These are phyloP conservation scores for Morphnarchus princeps DNA, from an alignment of 2,113 vertebrate genomes.

Conservation along the genomic window DNA sequence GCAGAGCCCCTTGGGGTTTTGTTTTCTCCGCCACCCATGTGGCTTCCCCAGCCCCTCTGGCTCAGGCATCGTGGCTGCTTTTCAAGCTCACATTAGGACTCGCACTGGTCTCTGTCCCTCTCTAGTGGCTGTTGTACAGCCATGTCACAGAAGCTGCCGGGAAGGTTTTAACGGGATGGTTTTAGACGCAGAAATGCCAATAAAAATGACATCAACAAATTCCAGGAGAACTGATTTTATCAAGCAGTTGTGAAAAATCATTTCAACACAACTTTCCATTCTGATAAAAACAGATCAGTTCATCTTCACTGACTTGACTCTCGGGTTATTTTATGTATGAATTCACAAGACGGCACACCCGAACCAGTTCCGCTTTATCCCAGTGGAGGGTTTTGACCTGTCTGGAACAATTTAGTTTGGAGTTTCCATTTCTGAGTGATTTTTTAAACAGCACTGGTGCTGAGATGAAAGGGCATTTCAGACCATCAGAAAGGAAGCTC, in stretches of 20 bases:
- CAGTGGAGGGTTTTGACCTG: neutral
- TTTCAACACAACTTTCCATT: neutral
- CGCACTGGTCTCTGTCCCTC: neutral
- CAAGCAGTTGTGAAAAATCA: neutral
- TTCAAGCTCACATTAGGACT: accelerated
- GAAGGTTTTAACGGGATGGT: accelerated
- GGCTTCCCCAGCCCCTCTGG: neutral
- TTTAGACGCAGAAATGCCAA: neutral
- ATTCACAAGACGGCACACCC: neutral
- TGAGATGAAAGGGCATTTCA: neutral
- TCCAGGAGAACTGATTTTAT: neutral
- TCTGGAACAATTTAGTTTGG: neutral
- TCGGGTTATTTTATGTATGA: neutral
- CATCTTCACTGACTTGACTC: accelerated
- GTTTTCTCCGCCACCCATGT: neutral
- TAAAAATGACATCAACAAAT: neutral
- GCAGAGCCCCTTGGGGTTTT: neutral
- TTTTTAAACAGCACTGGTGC: neutral
- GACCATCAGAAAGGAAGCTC: neutral
- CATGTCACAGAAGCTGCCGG: neutral
- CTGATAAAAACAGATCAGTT: neutral
- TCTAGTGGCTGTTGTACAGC: neutral
- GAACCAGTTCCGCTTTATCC: neutral
- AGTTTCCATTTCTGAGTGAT: neutral
- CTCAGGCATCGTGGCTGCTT: neutral